Evolutionary conservation across 2,113 vertebrate species (phyloP), one percentile per base, ranked within the genome.

Genomic region (Spizaetus ornatus): DNA sequence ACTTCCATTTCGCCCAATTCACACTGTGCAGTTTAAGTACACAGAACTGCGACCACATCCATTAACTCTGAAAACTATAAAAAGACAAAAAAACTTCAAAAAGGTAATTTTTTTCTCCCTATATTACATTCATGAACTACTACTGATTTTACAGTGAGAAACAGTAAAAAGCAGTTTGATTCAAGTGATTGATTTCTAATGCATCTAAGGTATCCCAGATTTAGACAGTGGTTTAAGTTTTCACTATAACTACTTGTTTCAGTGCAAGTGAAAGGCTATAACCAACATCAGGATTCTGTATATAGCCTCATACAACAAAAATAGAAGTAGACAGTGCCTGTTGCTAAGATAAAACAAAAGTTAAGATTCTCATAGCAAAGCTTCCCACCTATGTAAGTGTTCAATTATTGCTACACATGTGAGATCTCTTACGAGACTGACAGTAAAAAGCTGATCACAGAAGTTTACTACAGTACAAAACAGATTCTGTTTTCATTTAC

Each of bases 341-440:
- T 32, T 73, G 36, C n/a, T 48, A 85, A 40, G 38, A 70, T 22
- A 72, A 79, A 93, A 72, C 29, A 62, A 29, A 73, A 53, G 14
- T 53, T 55, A 87, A 65, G 45, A 55, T 47, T 61, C 45, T 88
- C 9, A 4, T 15, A 72, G 6, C 8, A 59, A 74, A 83, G 61
- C 25, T 61, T 73, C 15, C 31, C 3, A 15, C 14, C 21, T 22
- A 19, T 3, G 0, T 14, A 74, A 76, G 6, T 5, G 7, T 38
- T 88, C 48, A 48, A 23, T 40, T 29, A 48, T 12, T 71, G 31
- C 55, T 38, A 67, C 0, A 2, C n/a, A n/a, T n/a, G n/a, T n/a
- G n/a, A n/a, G n/a, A n/a, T n/a, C n/a, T n/a, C n/a, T n/a, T n/a
- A n/a, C n/a, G n/a, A 59, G 42, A 18, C 16, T 16, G 27, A 69